These are phyloP conservation scores for Hybognathus amarus DNA, from an alignment of 2,797 vertebrate genomes.

Conservation along the genomic window DNA sequence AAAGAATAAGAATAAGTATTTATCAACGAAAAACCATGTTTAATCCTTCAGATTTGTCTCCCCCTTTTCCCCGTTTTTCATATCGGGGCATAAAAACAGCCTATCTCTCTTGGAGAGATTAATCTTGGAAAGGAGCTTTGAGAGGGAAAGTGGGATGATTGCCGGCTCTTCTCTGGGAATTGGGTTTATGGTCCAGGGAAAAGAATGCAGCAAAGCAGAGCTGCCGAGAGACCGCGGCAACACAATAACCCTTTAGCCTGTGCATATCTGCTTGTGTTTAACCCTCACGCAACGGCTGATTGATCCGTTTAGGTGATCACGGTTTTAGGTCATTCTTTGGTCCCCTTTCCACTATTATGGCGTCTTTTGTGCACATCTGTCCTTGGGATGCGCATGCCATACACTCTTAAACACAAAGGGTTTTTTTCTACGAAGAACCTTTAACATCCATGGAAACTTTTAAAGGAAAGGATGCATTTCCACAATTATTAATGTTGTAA, in stretches of 20 bases:
- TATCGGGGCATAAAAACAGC: conserved; percentile 56
- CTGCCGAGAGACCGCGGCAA: conserved; percentile 65
- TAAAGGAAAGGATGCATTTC: background rate
- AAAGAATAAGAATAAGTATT: conserved; percentile 79
- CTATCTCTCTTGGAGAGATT: conserved; percentile 65
- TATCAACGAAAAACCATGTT: conserved; percentile 77
- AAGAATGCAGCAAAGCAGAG: conserved; percentile 50
- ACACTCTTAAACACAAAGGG: background rate
- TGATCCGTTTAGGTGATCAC: conserved; percentile 17
- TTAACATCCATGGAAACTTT: background rate
- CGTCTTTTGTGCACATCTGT: background rate
- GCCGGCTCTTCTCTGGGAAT: conserved; percentile 68
- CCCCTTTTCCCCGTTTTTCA: conserved; percentile 49
- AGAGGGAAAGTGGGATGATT: conserved; percentile 69
- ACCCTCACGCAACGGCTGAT: conserved; percentile 41
- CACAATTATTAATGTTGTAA: background rate
- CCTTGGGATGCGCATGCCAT: too few species aligned
- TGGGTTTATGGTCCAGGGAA: conserved; percentile 67
- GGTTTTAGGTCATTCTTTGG: background rate
- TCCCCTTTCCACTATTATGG: background rate
- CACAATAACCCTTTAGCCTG: conserved; percentile 45
- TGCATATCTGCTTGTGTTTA: conserved; percentile 49
- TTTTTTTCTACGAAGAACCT: background rate
- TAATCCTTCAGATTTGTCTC: conserved; percentile 75
- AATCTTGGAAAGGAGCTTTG: conserved; percentile 80